Evolutionary conservation across 2,113 vertebrate species (phyloP), one percentile per base, ranked within the genome.

Genomic region (Hyperoodon ampullatus): DNA sequence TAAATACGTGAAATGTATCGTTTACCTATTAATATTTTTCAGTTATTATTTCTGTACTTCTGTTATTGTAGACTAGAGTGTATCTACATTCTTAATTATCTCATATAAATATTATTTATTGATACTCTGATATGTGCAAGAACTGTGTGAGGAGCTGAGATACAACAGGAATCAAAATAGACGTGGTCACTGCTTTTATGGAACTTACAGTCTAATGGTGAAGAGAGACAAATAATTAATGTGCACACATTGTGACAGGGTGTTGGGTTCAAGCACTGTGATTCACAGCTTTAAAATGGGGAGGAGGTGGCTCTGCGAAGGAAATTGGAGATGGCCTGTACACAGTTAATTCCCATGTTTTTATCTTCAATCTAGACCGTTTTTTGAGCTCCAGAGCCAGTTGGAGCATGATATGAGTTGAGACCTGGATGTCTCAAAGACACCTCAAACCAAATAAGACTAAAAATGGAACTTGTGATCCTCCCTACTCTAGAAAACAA

Each of bases 31-130:
- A 89, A 24, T 50, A 78, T 78, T 83, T 93, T 90, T 70, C 68
- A 60, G 26, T 93, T 75, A 58, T 61, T 78, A 71, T 89, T 92
- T 94, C 30, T 71, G 5, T 95, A 93, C 47, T 83, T 94, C 42
- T 93, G 11, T 82, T n/a, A 44, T 82, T 88, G 33, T 84, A 84
- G 50, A 70, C 60, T 78, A 68, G 42, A 75, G 1, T 93, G 2
- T 61, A 16, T 75, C 33, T 90, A 44, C 12, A 12, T 89, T 93
- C 66, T 30, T 93, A 60, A 50, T 96, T 61, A 61, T 44, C 35
- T 93, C 55, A 33, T 50, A 13, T 39, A 77, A 82, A 33, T 92
- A 28, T 89, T 93, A 68, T 60, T 94, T 93, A 42, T 70, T 90
- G 33, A 60, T 80, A 35, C 10, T 10, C 88, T 53, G 39, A 30